These are phyloP conservation scores for Teleopsis dalmanni DNA, from an alignment of 1,140 invertebrate species.

Conservation along the genomic window DNA sequence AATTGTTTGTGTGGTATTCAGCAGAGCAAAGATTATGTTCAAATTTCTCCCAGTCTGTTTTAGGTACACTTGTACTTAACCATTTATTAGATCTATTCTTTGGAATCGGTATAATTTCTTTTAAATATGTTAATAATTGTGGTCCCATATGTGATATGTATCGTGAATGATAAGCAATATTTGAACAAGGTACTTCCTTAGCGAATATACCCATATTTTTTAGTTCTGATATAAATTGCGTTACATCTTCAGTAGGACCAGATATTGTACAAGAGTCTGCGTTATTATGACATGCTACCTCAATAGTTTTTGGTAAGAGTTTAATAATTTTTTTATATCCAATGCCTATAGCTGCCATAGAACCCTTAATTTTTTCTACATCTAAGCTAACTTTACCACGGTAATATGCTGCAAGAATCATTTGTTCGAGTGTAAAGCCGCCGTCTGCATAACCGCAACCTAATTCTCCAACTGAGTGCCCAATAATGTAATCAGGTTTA, in stretches of 20 bases:
- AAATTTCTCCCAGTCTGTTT: conserved; percentile 63
- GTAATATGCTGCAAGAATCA: conserved; percentile 75
- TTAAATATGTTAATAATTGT: conserved; percentile 62
- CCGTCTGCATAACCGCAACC: conserved; percentile 87
- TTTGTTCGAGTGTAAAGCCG: conserved; percentile 73
- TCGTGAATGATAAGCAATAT: conserved; percentile 78
- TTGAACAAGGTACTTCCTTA: conserved; percentile 69
- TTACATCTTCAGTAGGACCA: conserved; percentile 65
- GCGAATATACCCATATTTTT: conserved; percentile 72
- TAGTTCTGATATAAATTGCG: conserved; percentile 60
- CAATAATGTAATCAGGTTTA: conserved; percentile 74
- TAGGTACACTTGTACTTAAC: conserved; percentile 79
- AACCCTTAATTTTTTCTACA: conserved; percentile 64
- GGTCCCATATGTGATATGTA: conserved; percentile 70
- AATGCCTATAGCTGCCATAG: conserved; percentile 76
- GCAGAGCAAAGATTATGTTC: conserved; percentile 67
- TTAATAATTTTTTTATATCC: conserved; percentile 54
- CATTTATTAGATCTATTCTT: conserved; percentile 68
- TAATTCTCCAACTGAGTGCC: conserved; percentile 82
- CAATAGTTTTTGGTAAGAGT: conserved; percentile 59
- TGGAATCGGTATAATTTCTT: conserved; percentile 59
- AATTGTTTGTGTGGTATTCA: conserved; percentile 90
- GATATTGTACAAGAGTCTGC: conserved; percentile 79
- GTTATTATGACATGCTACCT: conserved; percentile 81
- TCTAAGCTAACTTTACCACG: conserved; percentile 77